Evolutionary conservation across 1,140 invertebrate species (phyloP), one percentile per base, ranked within the genome.

Genomic region (Drosophila mauritiana): DNA sequence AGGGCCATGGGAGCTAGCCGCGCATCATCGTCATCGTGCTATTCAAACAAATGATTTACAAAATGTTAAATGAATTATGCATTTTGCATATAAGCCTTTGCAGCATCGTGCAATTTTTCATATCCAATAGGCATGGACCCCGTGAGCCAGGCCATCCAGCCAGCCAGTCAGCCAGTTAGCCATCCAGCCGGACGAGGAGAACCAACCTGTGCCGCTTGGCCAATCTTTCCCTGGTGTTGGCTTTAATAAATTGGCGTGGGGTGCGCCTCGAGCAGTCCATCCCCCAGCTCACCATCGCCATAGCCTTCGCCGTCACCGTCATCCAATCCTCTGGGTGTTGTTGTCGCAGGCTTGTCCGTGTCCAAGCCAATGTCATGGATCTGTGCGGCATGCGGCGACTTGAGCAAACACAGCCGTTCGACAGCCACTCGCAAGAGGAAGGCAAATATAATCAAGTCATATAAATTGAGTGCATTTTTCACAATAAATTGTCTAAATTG

Each of bases 51-150:
- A 91, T 91, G 82, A 91, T 91, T 88, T 91, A 91, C 88, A 91
- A 91, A 91, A 91, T 91, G 88, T 88, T 91, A 91, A 91, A 91
- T 91, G 88, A 91, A 91, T 91, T 91, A 90, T 90, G 88, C 78
- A 88, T 90, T 91, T 80, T 84, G 79, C 88, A 86, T 88, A 88
- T 91, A 82, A 64, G 72, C 53, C 73, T 89, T 70, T 73, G 73
- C 77, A 52, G 61, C 34, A 63, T 86, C 62, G 67, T 76, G 83
- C 86, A 59, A 85, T 89, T 89, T 85, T 85, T 89, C 83, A 86
- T 86, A 79, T 72, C 69, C 49, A 83, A 69, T 72, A 48, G 51
- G 15, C 17, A 20, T 3, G 42, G 42, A n/a, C 40, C n/a, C 40
- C n/a, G 40, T 42, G n/a, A 42, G n/a, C 40, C 40, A 39, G 36